Evolutionary conservation across 1,140 invertebrate species (phyloP).

Genomic region (Drosophila murphyi): DNA sequence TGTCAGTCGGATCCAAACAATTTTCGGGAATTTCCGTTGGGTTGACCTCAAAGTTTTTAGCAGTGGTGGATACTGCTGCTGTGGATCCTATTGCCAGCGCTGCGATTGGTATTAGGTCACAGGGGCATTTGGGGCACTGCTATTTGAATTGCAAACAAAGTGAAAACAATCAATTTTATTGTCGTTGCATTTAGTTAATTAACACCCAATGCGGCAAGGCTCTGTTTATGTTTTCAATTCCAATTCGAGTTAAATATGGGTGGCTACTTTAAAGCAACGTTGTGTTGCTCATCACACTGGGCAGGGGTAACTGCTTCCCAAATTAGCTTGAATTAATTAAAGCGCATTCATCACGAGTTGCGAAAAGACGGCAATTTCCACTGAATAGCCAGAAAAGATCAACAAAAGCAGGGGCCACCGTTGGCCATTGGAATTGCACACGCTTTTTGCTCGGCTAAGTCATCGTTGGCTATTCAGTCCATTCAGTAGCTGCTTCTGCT

Average conservation of each 20-base stretch:
- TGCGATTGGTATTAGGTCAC: conserved; percentile 55
- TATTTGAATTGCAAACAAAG: conserved; percentile 83
- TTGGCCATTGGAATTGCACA: conserved; percentile 32
- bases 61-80: conserved; percentile 15
- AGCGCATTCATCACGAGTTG: conserved; percentile 73
- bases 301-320: conserved; percentile 35
- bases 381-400: conserved; percentile 57
- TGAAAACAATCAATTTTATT: conserved; percentile 84
- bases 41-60: conserved; percentile 67
- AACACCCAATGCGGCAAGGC: conserved; percentile 71
- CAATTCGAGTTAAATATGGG: conserved; percentile 37
- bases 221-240: conserved; percentile 14
- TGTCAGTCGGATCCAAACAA: conserved; percentile 75
- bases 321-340: conserved; percentile 80
- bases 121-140: conserved; percentile 45
- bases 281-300: not conserved
- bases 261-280: conserved; percentile 34
- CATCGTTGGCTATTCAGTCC: conserved; percentile 49
- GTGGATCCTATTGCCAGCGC: conserved; percentile 20
- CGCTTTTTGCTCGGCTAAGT: conserved; percentile 33
- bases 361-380: conserved; percentile 51
- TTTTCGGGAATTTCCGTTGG: conserved; percentile 70
- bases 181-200: conserved; percentile 83
- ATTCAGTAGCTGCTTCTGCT: conserved; percentile 42
- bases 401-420: conserved; percentile 54